Evolutionary conservation across 2,113 vertebrate genomes (phyloP), one percentile per base, ranked within the genome.

Genomic region (Egretta garzetta): DNA sequence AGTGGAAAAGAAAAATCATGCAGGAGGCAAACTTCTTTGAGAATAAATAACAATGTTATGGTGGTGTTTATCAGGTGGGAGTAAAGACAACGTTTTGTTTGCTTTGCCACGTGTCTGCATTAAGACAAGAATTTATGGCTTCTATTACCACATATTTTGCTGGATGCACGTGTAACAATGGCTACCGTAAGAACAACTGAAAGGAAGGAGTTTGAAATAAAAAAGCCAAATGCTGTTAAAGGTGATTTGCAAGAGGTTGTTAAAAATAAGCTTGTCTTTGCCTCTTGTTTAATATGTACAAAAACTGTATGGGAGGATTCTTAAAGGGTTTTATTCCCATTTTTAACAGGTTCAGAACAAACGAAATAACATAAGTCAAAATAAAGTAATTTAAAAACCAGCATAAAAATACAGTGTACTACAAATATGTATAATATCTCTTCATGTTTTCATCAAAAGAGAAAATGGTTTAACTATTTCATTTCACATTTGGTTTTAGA

Each of bases 341-440:
- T 80, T 92, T 66, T 72, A 67, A 45, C 28, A 76, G 3, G 13
- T 66, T 37, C n/a, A 37, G n/a, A 41, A 60, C 53, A 64, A 96
- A 55, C 8, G 72, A 50, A 74, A 52, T 4, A 64, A 68, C 20
- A 15, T 9, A 84, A 92, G 14, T 39, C 14, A 59, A 92, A 90
- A 80, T 4, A 70, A 77, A 21, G 8, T 32, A 58, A 75, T 64
- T 73, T 41, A 5, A 19, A 88, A 86, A 41, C 0, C 10, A 71
- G 5, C 37, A 59, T 33, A 63, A 80, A 90, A 86, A 50, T 58
- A 20, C 18, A 41, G 33, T 28, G 43, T 41, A 10, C 8, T n/a
- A 17, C 17, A 64, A 27, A 27, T 59, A 56, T 0, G 0, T 30
- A 53, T 52, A 8, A 45, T 67, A 41, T 23, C 71, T 8, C 41